Evolutionary conservation across 2,888 invertebrate genomes (phyloP), one percentile per base, ranked within the genome.

Genomic region (Pherbina coryleti): DNA sequence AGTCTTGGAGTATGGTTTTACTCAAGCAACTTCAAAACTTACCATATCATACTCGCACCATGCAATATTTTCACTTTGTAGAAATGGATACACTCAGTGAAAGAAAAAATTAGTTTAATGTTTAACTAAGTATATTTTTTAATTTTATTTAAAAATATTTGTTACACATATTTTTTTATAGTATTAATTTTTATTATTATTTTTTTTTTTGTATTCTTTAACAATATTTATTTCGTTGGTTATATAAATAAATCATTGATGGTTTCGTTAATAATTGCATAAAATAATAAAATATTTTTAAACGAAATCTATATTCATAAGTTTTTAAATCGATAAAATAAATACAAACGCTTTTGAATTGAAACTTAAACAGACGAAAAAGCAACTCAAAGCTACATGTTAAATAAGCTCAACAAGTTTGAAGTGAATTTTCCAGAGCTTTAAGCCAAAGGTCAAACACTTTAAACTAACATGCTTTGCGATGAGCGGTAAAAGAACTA

Each of bases 311-410:
- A 69, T 25, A 14, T 69, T 51, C 49, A 9, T 22, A 51, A 2
- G 1, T 14, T 51, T 17, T 49, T 9, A 55, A 53, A 28, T 62
- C 5, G 8, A 55, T 28, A 66, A 53, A 67, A 37, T 53, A 53
- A 34, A 64, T 62, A 19, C 49, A 73, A 57, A 62, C 44, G 49
- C 37, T 62, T 19, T 66, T 53, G 34, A 75, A 66, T 66, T 34
- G 53, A 53, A 53, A 67, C 55, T 57, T 67, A 75, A 75, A 31
- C n/a, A 19, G 17, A 73, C 25, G 25, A 62, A 22, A 51, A 55
- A 34, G 5, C 14, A 31, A 69, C 9, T 67, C 22, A 53, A 55
- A 67, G 11, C 55, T n/a, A n/a, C 53, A 70, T 49, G 14, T 22
- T 14, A 44, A 71, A 44, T 34, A 11, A 19, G n/a, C 64, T 14